Base-by-base conservation (phyloP, 2,113 vertebrate species). In the Vulpes ferrilata region DNA sequence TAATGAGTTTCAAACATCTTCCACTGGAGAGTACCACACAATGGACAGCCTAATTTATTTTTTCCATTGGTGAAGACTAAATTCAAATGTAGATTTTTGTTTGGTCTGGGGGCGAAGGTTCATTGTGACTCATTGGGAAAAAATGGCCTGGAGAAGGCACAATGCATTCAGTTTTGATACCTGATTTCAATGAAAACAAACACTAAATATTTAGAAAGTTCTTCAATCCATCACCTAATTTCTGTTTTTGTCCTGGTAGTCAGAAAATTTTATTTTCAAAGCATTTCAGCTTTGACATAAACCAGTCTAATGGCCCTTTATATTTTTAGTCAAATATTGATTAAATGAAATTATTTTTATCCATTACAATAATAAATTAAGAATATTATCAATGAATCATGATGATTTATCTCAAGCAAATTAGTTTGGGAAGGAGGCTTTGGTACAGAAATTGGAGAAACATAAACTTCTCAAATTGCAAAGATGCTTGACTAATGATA, bases 271-370 rank as follows among this genome's bases (percentile, higher is more conserved):
- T 32, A 48, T 35, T 57, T 88, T 87, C 38, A n/a, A 38, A 53
- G 32, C 27, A 35, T 79, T 43, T 69, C 60, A 13, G 22, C 59
- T 82, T 67, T 38, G n/a, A 35, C 10, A 10, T 22, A 73, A 81
- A 13, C 11, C 7, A 17, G 86, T 48, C 17, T 65, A 74, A 81
- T 9, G 23, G 17, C 3, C n/a, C 19, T 64, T 73, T 38, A 62
- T 65, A 23, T 65, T 92, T 67, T 48, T 82, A 65, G 48, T n/a
- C 90, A 88, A 76, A 88, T 76, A 67, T 38, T 83, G 67, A 23
- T 10, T 65, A 57, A 32, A 15, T 22, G 30, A 93, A 65, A 76
- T 88, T 65, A 65, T n/a, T 93, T 88, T 65, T 65, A 65, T 38
- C 10, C 53, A 59, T 6, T 71, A 5, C 12, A 76, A 55, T 38